Evolutionary conservation across 2,797 vertebrate genomes (phyloP), one percentile per base, ranked within the genome.

Genomic region (Tapirus indicus): DNA sequence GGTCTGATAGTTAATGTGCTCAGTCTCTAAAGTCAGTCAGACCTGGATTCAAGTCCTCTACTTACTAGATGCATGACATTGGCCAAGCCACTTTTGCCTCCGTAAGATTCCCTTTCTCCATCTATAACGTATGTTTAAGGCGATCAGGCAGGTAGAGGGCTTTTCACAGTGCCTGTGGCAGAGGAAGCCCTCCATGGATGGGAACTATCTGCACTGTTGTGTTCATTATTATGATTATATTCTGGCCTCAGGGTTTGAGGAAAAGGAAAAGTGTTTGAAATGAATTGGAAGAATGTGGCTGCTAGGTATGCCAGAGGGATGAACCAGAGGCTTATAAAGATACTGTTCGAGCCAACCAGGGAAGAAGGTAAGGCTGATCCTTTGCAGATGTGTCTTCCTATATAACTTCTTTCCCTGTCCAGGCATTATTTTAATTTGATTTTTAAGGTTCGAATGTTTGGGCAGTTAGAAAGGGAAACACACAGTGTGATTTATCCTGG

Each of bases 241-340:
- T 44, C 62, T 83, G 88, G 49, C 41, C 52, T 94, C 21, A 0
- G 66, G 66, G 21, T 95, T 79, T 95, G 68, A 94, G 84, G 32
- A 64, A 80, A 89, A 93, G 69, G 89, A 66, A 77, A 88, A 72
- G 7, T 74, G 41, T 83, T 91, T 86, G 68, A 75, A 95, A 84
- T 86, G n/a, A 89, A 74, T 56, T 20, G 29, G 77, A 94, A 87
- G 23, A 75, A 49, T 80, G 54, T 75, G 66, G 52, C 91, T 88
- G 32, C 44, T 94, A 52, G 44, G 13, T 60, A 10, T 94, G 23
- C 60, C 27, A 44, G 29, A 93, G 47, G 78, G 79, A 71, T 25
- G 68, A 60, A 49, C 52, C 18, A 23, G 66, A 89, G 64, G 77
- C 17, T 27, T 13, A 2, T 66, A 64, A 93, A 75, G 52, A 38